phyloP scores from a whole-genome alignment of 2,113 vertebrate genomes.

The Oxyura jamaicensis region DNA sequence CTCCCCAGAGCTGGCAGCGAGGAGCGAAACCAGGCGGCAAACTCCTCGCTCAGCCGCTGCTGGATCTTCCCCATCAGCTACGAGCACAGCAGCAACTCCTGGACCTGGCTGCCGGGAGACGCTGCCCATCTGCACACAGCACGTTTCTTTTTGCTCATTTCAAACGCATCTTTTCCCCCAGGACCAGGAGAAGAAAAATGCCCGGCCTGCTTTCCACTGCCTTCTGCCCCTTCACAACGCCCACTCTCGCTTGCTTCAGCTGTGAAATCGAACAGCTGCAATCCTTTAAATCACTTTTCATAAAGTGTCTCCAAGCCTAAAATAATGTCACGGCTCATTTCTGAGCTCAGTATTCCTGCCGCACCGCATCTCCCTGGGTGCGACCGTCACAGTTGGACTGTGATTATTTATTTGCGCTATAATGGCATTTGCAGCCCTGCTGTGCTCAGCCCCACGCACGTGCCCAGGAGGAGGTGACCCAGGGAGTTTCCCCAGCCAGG shows the following conservation, averaged over 20 bases:
- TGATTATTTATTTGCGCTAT: slow-evolving; percentile 24
- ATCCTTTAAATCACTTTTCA: slow-evolving; percentile 56
- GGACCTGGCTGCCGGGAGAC: background rate
- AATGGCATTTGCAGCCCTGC: slow-evolving; percentile 5
- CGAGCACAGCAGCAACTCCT: background rate
- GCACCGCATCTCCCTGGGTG: slow-evolving; percentile 16
- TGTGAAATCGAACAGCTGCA: slow-evolving; percentile 53
- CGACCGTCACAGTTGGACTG: slow-evolving; percentile 21
- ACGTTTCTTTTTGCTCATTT: background rate
- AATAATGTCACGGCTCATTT: slow-evolving; percentile 65
- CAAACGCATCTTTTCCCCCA: background rate
- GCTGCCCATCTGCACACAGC: background rate
- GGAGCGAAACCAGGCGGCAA: background rate
- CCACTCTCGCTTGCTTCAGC: slow-evolving; percentile 27
- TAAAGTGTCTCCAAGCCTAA: slow-evolving; percentile 46
- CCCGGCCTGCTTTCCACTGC: background rate
- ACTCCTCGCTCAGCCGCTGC: background rate
- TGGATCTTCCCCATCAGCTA: background rate
- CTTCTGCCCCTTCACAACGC: background rate
- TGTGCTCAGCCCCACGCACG: background rate
- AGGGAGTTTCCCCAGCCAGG: background rate
- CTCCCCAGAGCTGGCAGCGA: background rate
- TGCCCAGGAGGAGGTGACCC: slow-evolving; percentile 9
- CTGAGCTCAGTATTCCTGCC: slow-evolving; percentile 37
- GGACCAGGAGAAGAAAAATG: background rate